These are phyloP conservation scores for Anseranas semipalmata DNA, from an alignment of 2,113 vertebrate species.

Conservation along the genomic window DNA sequence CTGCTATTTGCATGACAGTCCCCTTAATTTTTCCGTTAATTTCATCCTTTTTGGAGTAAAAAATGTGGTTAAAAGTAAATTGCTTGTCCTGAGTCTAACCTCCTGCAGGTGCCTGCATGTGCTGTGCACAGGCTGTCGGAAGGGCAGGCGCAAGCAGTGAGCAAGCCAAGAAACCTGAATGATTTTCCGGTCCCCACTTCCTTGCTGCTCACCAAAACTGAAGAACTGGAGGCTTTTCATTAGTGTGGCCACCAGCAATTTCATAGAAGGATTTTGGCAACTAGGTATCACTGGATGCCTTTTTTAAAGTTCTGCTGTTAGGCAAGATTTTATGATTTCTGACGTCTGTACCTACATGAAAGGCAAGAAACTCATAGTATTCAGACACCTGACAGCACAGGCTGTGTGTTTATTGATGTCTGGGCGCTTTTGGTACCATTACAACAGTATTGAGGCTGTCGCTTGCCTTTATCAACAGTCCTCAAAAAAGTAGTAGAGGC, in stretches of 20 bases:
- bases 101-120: neutral
- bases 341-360: neutral
- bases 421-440: neutral
- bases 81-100: neutral
- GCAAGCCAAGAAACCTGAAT: neutral
- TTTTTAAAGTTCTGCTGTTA: neutral
- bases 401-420: neutral
- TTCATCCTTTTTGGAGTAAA: neutral
- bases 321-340: neutral
- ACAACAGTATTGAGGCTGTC: neutral
- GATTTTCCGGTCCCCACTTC: neutral
- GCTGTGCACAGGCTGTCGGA: neutral
- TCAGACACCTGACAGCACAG: accelerated
- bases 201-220: neutral
- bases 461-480: neutral
- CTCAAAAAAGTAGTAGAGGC: neutral
- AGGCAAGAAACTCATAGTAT: neutral
- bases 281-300: neutral
- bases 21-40: neutral
- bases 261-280: neutral
- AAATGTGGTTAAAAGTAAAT: neutral
- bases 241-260: neutral
- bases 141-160: neutral
- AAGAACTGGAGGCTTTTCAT: neutral
- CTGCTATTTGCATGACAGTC: neutral